phyloP scores from a whole-genome alignment of 2,113 vertebrate species.

The Cavia aperea region DNA sequence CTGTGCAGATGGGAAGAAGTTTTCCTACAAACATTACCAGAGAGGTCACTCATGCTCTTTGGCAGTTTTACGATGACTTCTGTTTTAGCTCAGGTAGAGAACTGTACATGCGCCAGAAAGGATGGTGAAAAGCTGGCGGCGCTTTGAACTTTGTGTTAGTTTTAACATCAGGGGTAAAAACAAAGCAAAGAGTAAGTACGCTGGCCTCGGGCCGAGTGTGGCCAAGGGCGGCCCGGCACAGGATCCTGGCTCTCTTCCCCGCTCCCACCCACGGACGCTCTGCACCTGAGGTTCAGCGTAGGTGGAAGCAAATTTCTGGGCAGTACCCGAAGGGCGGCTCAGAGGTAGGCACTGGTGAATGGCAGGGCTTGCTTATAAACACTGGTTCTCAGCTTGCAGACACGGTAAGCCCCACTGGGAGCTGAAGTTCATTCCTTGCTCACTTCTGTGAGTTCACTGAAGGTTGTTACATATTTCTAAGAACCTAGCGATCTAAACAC shows the following conservation, averaged over 20 bases:
- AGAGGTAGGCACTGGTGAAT: not conserved
- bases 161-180: conserved; percentile 21
- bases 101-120: not conserved
- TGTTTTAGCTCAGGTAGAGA: conserved; percentile 12
- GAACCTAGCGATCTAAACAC: not conserved
- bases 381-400: not conserved
- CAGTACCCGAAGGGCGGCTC: not conserved
- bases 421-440: not conserved
- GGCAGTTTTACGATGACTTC: conserved; percentile 37
- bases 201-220: not conserved
- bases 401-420: not conserved
- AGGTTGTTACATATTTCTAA: not conserved
- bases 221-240: not conserved
- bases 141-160: conserved; percentile 19
- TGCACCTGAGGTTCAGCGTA: not conserved
- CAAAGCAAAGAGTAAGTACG: not conserved
- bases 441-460: not conserved
- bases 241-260: not conserved
- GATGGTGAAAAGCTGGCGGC: not conserved
- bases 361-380: not conserved
- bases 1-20: conserved; percentile 13
- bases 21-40: conserved; percentile 22
- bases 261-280: conserved; percentile 34
- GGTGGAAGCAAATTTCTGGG: not conserved
- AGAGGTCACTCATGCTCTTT: not conserved